A percentile compares a stretch with the other conserved stretches of the same genome.
phyloP scores from a whole-genome alignment of 1,140 invertebrate species.

The Glossosoma conforme region DNA sequence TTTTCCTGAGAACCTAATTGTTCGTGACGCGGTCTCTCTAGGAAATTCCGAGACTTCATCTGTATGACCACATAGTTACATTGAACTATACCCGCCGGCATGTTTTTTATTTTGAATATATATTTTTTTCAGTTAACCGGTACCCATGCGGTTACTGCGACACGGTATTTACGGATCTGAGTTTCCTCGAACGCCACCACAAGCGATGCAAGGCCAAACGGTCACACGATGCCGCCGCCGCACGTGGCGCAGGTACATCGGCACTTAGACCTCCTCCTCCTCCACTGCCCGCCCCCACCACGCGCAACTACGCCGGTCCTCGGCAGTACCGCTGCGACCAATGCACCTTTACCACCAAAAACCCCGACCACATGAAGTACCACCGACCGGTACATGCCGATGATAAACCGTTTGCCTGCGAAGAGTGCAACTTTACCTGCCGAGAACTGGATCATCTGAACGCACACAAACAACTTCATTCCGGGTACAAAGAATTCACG shows the following conservation, averaged over 20 bases:
- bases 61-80: no score
- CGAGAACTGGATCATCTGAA: constrained; percentile 8
- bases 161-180: constrained; percentile 19
- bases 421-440: constrained; percentile 18
- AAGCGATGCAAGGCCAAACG: constrained; percentile 21
- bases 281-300: not conserved
- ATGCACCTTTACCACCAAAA: constrained; percentile 21
- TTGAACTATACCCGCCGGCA: no score
- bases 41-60: no score
- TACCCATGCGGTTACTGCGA: constrained; percentile 21
- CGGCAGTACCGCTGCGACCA: constrained; percentile 9
- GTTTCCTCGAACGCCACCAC: constrained; percentile 20
- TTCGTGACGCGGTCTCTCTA: no score
- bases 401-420: constrained; percentile 16
- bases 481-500: constrained; percentile 12
- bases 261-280: not conserved
- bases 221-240: constrained; percentile 3
- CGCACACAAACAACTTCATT: constrained; percentile 14
- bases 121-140: constrained; percentile 13
- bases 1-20: no score
- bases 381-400: constrained; percentile 16
- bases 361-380: constrained; percentile 19
- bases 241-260: not conserved
- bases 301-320: not conserved
- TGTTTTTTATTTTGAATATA: no score